These are phyloP conservation scores for Atrichornis clamosus DNA, from an alignment of 2,113 vertebrate species.

Conservation along the genomic window DNA sequence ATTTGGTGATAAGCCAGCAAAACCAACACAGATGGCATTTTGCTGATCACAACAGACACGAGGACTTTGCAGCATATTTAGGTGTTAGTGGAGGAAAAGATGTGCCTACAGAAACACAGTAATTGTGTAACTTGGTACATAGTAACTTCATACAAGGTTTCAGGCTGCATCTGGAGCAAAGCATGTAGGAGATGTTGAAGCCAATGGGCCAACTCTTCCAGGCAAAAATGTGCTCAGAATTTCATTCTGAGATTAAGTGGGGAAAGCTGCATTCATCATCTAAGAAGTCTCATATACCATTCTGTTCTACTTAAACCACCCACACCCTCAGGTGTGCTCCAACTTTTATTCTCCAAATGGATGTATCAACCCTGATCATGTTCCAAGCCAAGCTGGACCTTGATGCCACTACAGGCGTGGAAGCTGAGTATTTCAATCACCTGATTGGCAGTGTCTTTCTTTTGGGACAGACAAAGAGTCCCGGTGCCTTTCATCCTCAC, in stretches of 20 bases:
- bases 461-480: background rate
- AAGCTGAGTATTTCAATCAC: background rate
- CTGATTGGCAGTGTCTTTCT: background rate
- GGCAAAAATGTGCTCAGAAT: background rate
- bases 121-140: background rate
- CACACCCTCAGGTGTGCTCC: background rate
- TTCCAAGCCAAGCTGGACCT: background rate
- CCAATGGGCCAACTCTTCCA: background rate
- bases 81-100: background rate
- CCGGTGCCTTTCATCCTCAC: background rate
- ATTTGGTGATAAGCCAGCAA: background rate
- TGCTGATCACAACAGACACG: background rate
- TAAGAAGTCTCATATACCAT: background rate
- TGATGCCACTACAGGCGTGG: background rate
- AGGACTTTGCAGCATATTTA: background rate
- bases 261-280: background rate
- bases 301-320: background rate
- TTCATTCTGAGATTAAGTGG: background rate
- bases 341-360: background rate
- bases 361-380: fast-evolving
- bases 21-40: background rate
- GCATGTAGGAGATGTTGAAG: background rate
- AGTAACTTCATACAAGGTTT: background rate
- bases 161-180: background rate
- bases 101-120: background rate